Percentiles rank a stretch among this genome's conserved stretches.
These are phyloP conservation scores for Suncus etruscus DNA, from an alignment of 2,113 vertebrate genomes.

Conservation along the genomic window DNA sequence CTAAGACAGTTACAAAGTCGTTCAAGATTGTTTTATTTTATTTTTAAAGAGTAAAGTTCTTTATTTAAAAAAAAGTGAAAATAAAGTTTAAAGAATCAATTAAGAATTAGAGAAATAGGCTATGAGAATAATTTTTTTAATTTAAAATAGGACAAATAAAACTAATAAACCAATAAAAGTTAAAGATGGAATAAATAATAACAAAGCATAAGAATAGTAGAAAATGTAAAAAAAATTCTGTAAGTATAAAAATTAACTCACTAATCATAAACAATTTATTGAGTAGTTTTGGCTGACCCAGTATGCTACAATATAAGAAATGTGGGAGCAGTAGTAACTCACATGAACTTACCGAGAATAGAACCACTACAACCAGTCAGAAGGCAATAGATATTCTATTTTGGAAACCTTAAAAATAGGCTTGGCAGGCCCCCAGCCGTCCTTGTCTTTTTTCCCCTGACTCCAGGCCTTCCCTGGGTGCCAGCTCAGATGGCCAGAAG, in stretches of 20 bases:
- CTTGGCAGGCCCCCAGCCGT: no score
- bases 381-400: neutral
- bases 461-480: no score
- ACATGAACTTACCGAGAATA: neutral
- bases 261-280: neutral
- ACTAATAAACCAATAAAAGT: neutral
- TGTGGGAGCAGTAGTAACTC: neutral
- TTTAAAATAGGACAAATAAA: slow-evolving; percentile 9
- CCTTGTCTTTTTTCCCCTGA: no score
- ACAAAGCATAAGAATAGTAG: neutral
- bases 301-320: neutral
- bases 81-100: no score
- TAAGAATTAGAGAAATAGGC: neutral
- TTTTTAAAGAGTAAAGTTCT: no score
- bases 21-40: no score
- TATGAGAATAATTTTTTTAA: slow-evolving; percentile 31
- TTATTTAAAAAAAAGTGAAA: no score
- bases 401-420: slow-evolving; percentile 17
- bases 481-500: no score
- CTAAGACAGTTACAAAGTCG: no score
- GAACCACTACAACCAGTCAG: neutral
- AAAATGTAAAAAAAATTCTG: neutral
- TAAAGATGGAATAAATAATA: neutral
- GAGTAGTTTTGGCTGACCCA: slow-evolving; percentile 17
- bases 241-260: neutral